Evolutionary conservation across 2,113 vertebrate species (phyloP).

Genomic region (Anarrhichthys ocellatus): DNA sequence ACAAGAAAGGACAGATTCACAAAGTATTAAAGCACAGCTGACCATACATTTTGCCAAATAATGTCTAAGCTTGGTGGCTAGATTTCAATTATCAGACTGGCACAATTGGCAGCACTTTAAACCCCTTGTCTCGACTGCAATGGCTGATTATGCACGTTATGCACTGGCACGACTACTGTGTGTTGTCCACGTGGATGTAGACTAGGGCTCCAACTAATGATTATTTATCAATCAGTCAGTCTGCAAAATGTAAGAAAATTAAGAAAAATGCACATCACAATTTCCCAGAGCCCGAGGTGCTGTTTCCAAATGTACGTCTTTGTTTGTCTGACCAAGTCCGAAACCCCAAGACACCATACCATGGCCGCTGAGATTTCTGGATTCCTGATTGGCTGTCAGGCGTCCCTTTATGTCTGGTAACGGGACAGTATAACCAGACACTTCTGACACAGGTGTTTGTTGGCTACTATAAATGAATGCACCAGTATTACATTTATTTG

Average conservation of each 20-base stretch:
- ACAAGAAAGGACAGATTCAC: slow-evolving; percentile 71
- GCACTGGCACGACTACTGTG: slow-evolving; percentile 37
- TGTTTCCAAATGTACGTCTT: background rate
- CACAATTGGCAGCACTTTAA: slow-evolving; percentile 72
- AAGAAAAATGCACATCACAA: background rate
- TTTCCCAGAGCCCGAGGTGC: slow-evolving; percentile 5
- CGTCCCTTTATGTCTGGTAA: background rate
- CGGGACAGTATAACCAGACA: background rate
- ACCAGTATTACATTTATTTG: background rate
- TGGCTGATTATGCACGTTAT: slow-evolving; percentile 46
- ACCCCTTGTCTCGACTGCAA: slow-evolving; percentile 48
- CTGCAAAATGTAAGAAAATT: slow-evolving; percentile 27
- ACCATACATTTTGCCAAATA: slow-evolving; percentile 69
- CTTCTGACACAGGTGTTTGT: background rate
- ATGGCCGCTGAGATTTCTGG: slow-evolving; percentile 4
- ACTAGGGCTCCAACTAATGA: slow-evolving; percentile 30
- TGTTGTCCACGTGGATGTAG: slow-evolving; percentile 63
- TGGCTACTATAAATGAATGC: background rate
- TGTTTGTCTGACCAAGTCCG: background rate
- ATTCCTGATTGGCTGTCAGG: slow-evolving; percentile 23
- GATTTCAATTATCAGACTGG: slow-evolving; percentile 71
- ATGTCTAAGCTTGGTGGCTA: slow-evolving; percentile 74
- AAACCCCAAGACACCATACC: slow-evolving; percentile 1
- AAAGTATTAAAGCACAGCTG: slow-evolving; percentile 66
- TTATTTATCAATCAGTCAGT: slow-evolving; percentile 22